phyloP scores from a whole-genome alignment of 2,113 vertebrate genomes.

The Orientallactaga bullata region DNA sequence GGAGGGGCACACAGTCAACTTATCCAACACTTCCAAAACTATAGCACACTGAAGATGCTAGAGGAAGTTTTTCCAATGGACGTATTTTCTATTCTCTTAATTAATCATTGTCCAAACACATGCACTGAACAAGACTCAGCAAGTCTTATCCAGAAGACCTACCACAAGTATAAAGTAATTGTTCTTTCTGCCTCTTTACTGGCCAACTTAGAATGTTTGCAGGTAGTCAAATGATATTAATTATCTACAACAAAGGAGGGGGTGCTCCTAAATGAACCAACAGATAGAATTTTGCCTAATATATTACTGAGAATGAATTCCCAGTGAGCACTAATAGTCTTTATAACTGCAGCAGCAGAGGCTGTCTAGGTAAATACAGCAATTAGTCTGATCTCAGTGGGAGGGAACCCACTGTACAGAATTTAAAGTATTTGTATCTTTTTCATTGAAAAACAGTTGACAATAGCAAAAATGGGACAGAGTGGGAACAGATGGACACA shows the following conservation, averaged over 20 bases:
- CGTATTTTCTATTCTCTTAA: conserved; percentile 60
- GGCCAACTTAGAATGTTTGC: conserved; percentile 42
- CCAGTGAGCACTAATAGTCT: conserved; percentile 56
- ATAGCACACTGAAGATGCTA: conserved; percentile 20
- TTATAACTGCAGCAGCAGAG: conserved; percentile 53
- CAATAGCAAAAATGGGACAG: conserved; percentile 52
- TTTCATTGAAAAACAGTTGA: conserved; percentile 63
- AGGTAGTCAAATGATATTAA: conserved; percentile 65
- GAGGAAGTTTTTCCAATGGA: conserved; percentile 27
- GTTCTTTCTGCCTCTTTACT: conserved; percentile 46
- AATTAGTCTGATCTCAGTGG: conserved; percentile 62
- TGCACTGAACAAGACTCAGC: conserved; percentile 19
- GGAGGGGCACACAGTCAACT: background rate
- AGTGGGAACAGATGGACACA: background rate
- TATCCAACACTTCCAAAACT: background rate
- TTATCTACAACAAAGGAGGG: conserved; percentile 59
- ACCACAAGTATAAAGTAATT: conserved; percentile 55
- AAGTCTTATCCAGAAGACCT: conserved; percentile 39
- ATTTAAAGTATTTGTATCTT: conserved; percentile 47
- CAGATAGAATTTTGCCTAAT: conserved; percentile 58
- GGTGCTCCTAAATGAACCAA: conserved; percentile 39
- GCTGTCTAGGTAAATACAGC: conserved; percentile 52
- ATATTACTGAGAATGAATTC: conserved; percentile 65
- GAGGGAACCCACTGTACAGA: conserved; percentile 34
- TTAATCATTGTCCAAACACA: conserved; percentile 61